Percentiles rank a stretch among this genome's conserved stretches.
These are phyloP conservation scores for Brachionus plicatilis DNA, from an alignment of 1,140 invertebrate species.

Conservation along the genomic window DNA sequence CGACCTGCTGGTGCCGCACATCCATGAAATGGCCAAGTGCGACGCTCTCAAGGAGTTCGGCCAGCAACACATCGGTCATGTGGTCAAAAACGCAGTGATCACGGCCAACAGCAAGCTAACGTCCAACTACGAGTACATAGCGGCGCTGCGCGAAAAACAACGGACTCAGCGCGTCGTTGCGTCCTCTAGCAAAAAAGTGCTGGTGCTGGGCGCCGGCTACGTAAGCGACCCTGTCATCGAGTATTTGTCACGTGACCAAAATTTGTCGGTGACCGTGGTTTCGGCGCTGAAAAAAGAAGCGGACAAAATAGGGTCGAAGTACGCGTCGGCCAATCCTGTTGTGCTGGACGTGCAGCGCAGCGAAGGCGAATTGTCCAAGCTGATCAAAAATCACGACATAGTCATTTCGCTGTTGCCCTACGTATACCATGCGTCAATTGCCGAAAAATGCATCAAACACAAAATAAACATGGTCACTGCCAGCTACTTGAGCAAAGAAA, in stretches of 20 bases:
- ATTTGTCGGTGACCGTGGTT: conserved; percentile 68
- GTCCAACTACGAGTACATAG: conserved; percentile 87
- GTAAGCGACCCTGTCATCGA: conserved; percentile 87
- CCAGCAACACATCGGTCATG: conserved; percentile 6
- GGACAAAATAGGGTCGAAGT: conserved; percentile 54
- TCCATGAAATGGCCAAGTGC: not conserved
- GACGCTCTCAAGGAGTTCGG: conserved; percentile 46
- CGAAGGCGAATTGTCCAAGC: conserved; percentile 65
- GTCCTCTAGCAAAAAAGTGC: conserved; percentile 59
- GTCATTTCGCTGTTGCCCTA: conserved; percentile 85
- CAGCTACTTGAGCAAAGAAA: conserved; percentile 79
- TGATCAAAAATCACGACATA: conserved; percentile 71
- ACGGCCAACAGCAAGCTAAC: conserved; percentile 88
- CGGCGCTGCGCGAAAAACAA: conserved; percentile 68
- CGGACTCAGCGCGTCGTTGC: conserved; percentile 41
- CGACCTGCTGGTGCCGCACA: conserved; percentile 65
- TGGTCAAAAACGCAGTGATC: conserved; percentile 81
- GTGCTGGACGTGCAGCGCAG: conserved; percentile 73
- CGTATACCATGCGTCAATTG: conserved; percentile 72
- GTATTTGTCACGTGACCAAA: conserved; percentile 77
- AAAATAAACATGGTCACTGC: conserved; percentile 90
- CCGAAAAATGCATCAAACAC: conserved; percentile 76
- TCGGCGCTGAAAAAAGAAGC: conserved; percentile 33
- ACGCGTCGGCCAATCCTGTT: conserved; percentile 71
- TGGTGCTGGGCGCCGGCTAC: conserved; percentile 89